phyloP scores from a whole-genome alignment of 1,140 invertebrate genomes.

The Dendrolimus punctatus region DNA sequence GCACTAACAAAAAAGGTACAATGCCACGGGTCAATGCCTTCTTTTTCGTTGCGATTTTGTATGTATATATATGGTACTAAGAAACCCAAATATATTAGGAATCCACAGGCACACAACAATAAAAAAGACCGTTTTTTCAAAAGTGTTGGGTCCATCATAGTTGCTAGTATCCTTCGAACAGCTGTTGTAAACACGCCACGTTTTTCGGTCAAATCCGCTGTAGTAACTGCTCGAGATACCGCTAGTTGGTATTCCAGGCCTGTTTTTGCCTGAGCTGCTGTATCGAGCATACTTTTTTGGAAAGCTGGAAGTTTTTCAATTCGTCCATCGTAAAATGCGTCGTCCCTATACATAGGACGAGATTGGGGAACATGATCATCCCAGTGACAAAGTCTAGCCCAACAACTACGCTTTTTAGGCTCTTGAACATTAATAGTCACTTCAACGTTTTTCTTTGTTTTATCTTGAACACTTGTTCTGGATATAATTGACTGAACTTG shows the following conservation, averaged over 20 bases:
- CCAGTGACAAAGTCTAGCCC: slow-evolving; percentile 43
- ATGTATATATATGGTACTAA: slow-evolving; percentile 55
- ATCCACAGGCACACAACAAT: slow-evolving; percentile 40
- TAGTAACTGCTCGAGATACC: slow-evolving; percentile 50
- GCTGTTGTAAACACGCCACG: slow-evolving; percentile 55
- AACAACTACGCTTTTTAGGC: slow-evolving; percentile 35
- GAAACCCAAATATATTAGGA: slow-evolving; percentile 45
- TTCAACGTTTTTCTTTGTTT: slow-evolving; percentile 30
- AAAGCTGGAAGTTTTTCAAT: slow-evolving; percentile 83
- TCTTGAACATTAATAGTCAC: slow-evolving; percentile 27
- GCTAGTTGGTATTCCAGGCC: slow-evolving; percentile 63
- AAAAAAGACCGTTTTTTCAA: slow-evolving; percentile 45
- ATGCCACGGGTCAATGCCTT: slow-evolving; percentile 31
- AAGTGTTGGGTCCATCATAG: slow-evolving; percentile 58
- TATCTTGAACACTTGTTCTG: slow-evolving; percentile 44
- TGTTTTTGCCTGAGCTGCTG: slow-evolving; percentile 33
- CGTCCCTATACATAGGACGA: slow-evolving; percentile 86
- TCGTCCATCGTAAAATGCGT: slow-evolving; percentile 89
- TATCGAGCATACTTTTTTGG: slow-evolving; percentile 71
- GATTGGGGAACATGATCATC: slow-evolving; percentile 60
- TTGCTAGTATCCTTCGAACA: slow-evolving; percentile 52
- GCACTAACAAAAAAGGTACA: slow-evolving; percentile 46
- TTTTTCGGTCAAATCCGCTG: slow-evolving; percentile 46
- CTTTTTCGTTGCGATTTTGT: slow-evolving; percentile 32
- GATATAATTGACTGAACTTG: slow-evolving; percentile 60